Percentiles rank a stretch among this genome's conserved stretches.
These are phyloP conservation scores for Hirundichthys speculiger DNA, from an alignment of 2,113 vertebrate genomes.

Conservation along the genomic window DNA sequence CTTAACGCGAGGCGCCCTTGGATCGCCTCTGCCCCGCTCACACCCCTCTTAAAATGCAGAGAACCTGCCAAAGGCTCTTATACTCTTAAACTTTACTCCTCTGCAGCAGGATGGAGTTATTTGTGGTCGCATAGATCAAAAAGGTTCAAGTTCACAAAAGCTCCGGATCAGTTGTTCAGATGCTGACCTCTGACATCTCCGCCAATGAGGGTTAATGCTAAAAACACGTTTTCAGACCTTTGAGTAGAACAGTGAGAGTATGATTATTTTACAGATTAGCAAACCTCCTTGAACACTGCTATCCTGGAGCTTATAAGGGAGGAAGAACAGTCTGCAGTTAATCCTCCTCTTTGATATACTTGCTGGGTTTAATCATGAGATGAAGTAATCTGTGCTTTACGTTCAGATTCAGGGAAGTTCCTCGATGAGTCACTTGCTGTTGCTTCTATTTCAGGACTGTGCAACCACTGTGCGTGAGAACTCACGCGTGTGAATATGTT, in stretches of 20 bases:
- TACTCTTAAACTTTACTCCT: conserved; percentile 12
- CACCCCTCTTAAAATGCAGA: conserved; percentile 17
- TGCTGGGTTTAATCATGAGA: conserved; percentile 34
- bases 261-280: not conserved
- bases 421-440: conserved; percentile 50
- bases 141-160: not conserved
- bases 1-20: conserved; percentile 27
- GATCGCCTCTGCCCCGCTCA: conserved; percentile 41
- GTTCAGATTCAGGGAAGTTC: conserved; percentile 52
- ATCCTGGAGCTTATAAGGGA: too few species aligned
- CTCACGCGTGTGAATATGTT: conserved; percentile 1
- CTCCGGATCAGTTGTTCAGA: not conserved
- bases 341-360: not conserved
- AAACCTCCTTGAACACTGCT: too few species aligned
- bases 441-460: conserved; percentile 36
- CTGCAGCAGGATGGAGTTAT: conserved; percentile 1
- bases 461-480: conserved; percentile 23
- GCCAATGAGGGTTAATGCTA: not conserved
- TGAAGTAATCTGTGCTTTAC: conserved; percentile 28
- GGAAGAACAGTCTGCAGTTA: conserved; percentile 4
- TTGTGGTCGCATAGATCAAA: not conserved
- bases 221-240: not conserved
- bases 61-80: conserved; percentile 30
- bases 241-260: too few species aligned
- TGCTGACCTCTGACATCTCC: conserved; percentile 18